Evolutionary conservation across 2,797 vertebrate genomes (phyloP).

Genomic region (Micrastur ruficollis): DNA sequence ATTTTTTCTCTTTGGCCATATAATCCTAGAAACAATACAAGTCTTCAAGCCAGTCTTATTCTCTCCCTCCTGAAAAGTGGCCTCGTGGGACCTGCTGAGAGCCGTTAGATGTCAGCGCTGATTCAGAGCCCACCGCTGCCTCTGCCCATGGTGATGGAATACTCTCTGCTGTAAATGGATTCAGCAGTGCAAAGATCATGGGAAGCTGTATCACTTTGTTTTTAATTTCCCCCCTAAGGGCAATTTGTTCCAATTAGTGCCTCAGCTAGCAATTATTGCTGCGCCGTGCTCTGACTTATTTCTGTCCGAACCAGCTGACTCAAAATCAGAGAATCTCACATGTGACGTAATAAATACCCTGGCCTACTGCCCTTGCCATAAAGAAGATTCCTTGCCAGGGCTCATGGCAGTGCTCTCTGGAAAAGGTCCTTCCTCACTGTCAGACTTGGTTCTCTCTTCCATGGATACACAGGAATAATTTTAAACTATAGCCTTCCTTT

Average conservation of each 20-base stretch:
- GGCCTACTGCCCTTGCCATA: constrained; percentile 11
- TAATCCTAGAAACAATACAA: background rate
- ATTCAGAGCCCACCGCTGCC: background rate
- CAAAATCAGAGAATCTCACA: constrained; percentile 36
- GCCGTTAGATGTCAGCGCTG: background rate
- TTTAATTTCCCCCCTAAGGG: background rate
- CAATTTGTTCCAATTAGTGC: constrained; percentile 57
- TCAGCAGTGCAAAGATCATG: constrained; percentile 38
- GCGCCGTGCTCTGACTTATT: constrained; percentile 58
- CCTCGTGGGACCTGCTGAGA: background rate
- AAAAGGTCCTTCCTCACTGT: constrained; percentile 41
- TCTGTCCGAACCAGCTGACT: constrained; percentile 32
- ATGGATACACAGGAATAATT: background rate
- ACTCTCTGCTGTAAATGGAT: background rate
- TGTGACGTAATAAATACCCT: constrained; percentile 20
- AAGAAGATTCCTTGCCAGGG: constrained; percentile 45
- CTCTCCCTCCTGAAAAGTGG: background rate
- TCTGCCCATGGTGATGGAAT: background rate
- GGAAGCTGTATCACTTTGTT: constrained; percentile 32
- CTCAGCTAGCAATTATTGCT: constrained; percentile 34
- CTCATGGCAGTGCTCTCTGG: constrained; percentile 9
- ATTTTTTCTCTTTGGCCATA: background rate
- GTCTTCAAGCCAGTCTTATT: background rate
- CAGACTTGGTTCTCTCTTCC: constrained; percentile 21
- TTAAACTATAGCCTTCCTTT: background rate